phyloP scores from a whole-genome alignment of 2,113 vertebrate genomes.

The Synodontis membranacea region DNA sequence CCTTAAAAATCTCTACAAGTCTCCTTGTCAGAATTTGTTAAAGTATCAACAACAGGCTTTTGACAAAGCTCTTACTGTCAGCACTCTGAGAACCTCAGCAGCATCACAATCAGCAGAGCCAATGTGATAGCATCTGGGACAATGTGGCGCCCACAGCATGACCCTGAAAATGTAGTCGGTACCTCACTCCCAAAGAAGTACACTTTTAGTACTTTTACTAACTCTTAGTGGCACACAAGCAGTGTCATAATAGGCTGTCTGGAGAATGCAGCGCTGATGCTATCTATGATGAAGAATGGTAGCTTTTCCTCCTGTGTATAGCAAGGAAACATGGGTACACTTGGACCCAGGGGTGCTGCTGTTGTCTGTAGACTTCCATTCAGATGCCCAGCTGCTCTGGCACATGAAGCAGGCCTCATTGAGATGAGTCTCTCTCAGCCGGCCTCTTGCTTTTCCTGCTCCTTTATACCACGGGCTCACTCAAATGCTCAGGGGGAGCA shows the following conservation, averaged over 20 bases:
- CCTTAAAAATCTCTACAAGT: not conserved
- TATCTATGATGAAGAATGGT: conserved; percentile 35
- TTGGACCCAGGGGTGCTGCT: conserved; percentile 31
- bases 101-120: not conserved
- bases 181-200: not conserved
- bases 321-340: conserved; percentile 23
- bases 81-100: conserved; percentile 36
- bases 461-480: conserved; percentile 26
- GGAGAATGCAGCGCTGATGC: conserved; percentile 29
- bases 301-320: conserved; percentile 29
- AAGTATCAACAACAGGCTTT: not conserved
- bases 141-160: conserved; percentile 1
- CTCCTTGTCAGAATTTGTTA: not conserved
- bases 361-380: conserved; percentile 53
- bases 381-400: conserved; percentile 67
- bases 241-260: conserved; percentile 19
- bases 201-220: conserved; percentile 24
- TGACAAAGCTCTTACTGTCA: not conserved
- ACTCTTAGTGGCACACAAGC: conserved; percentile 10
- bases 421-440: conserved; percentile 31
- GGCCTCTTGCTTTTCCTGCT: conserved; percentile 48
- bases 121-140: conserved; percentile 33
- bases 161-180: conserved; percentile 9
- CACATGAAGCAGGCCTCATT: conserved; percentile 59
- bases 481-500: conserved; percentile 49